Percentiles rank a stretch among this genome's conserved stretches.
phyloP scores from a whole-genome alignment of 2,888 invertebrate species.

The Lampropteryx suffumata region DNA sequence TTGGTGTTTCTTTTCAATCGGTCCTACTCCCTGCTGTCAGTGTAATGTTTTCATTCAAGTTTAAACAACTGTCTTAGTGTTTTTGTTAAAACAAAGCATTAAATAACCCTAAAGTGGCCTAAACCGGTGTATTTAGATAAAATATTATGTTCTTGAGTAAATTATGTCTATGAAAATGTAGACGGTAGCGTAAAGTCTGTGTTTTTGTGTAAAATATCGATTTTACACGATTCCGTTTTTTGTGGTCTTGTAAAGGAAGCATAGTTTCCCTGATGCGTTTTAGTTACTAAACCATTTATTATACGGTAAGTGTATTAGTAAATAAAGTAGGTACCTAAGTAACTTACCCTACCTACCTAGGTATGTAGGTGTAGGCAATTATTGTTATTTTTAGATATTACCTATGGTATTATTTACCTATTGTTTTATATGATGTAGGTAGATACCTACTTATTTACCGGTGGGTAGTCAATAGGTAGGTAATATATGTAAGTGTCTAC shows the following conservation, averaged over 20 bases:
- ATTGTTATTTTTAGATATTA: too few relatives aligned
- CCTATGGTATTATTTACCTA: too few relatives aligned
- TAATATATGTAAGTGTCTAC: too few relatives aligned
- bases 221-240: conserved; percentile 15
- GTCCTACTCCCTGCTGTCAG: too few relatives aligned
- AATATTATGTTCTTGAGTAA: too few relatives aligned
- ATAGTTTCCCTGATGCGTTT: too few relatives aligned
- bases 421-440: too few relatives aligned
- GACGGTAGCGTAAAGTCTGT: background rate
- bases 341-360: background rate
- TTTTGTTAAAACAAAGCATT: background rate
- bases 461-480: too few relatives aligned
- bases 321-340: background rate
- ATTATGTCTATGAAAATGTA: conserved; percentile 1
- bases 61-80: conserved; percentile 20
- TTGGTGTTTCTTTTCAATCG: background rate
- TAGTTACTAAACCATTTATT: too few relatives aligned
- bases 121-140: too few relatives aligned
- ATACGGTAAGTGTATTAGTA: too few relatives aligned
- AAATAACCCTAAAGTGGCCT: conserved; percentile 14
- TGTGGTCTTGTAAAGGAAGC: conserved; percentile 1
- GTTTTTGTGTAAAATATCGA: conserved; percentile 24
- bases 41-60: conserved; percentile 12
- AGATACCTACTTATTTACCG: too few relatives aligned
- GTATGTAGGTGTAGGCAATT: background rate